Base-by-base conservation (phyloP, 2,888 invertebrate genomes). In the Hydriomena furcata region DNA sequence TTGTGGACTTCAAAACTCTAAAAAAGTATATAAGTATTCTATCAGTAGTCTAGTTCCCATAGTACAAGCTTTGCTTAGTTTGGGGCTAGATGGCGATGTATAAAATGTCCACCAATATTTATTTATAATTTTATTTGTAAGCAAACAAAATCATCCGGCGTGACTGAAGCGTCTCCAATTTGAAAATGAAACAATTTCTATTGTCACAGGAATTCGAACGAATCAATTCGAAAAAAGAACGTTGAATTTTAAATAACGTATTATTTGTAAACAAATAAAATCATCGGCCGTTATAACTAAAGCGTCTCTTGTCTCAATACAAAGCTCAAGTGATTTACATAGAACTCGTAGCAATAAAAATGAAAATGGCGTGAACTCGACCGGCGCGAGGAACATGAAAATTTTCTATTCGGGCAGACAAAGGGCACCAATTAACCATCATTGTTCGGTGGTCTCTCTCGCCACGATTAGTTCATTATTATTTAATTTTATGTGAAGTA, bases 381-480 rank as follows among this genome's bases (percentile, higher is more conserved):
- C 68, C 71, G 76, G 68, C 76, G 73, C 74, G 79, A 68, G 73
- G 73, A 74, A 85, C 85, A 86, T 85, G 82, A 81, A 43, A 84
- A 86, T 87, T 85, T 85, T 87, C 88, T 88, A 87, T 87, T 82
- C 77, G 77, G 65, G 62, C 73, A 82, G 77, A 88, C 89, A 89
- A 89, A 88, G 79, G 85, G 84, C 78, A 72, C 81, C 79, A 82
- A 89, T 89, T 88, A 88, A 83, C 84, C 76, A 61, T 30, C 74
- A 84, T 88, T 89, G 88, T 88, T 82, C 84, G 79, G 56, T 66
- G 69, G 71, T 68, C 74, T 66, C 75, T 68, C 55, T 49, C 69
- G 68, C 58, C 71, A 63, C 80, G 82, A 85, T 88, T 85, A 85
- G 76, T 85, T 84, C 84, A 82, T 86, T 83, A 85, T 84, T 84